phyloP scores from a whole-genome alignment of 2,888 invertebrate species.

The Spilosoma lubricipeda region DNA sequence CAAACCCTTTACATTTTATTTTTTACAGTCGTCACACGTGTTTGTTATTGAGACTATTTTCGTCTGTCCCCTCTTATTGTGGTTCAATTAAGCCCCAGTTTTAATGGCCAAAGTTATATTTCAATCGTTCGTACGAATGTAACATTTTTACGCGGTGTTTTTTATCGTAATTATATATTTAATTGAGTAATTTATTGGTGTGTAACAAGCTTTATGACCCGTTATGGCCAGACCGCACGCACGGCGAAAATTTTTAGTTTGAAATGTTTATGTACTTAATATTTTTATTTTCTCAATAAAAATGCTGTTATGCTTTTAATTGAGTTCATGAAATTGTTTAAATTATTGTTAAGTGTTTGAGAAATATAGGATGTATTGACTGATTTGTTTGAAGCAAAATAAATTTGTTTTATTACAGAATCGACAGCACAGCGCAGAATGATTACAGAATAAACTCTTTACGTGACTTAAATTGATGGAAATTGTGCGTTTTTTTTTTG shows the following conservation, averaged over 20 bases:
- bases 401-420: background rate
- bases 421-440: background rate
- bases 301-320: background rate
- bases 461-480: too few relatives aligned
- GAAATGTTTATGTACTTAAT: conserved; percentile 18
- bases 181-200: conserved; percentile 76
- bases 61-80: conserved; percentile 76
- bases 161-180: conserved; percentile 70
- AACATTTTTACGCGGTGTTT: conserved; percentile 56
- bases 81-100: conserved; percentile 75
- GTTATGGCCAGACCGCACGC: conserved; percentile 51
- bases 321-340: background rate
- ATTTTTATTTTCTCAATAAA: conserved; percentile 1
- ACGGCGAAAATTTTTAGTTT: conserved; percentile 29
- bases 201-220: conserved; percentile 58
- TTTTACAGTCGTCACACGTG: conserved; percentile 75
- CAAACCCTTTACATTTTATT: conserved; percentile 55
- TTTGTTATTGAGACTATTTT: conserved; percentile 81
- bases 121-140: conserved; percentile 60
- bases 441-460: background rate
- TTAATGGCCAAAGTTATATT: conserved; percentile 73
- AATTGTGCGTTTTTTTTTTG: too few relatives aligned
- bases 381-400: background rate
- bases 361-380: background rate
- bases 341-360: background rate